Conservation (phyloP, 2,113 vertebrate species). For the Pheucticus melanocephalus region DNA sequence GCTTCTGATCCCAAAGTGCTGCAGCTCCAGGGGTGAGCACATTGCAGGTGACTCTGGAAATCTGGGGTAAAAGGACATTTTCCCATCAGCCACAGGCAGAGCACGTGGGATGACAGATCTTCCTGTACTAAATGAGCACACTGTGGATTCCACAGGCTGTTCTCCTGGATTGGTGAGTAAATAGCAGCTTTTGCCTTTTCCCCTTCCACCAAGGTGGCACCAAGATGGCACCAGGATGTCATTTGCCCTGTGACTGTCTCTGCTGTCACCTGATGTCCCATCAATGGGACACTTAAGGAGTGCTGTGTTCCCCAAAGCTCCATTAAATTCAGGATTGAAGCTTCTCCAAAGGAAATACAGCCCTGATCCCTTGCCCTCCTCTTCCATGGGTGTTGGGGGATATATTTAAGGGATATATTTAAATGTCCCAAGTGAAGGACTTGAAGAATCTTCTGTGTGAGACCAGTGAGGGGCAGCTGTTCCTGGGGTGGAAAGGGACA, state of each 20-base stretch:
- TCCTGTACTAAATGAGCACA: accelerated
- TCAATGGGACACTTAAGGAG: neutral
- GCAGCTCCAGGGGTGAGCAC: accelerated
- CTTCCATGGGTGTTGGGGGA: neutral
- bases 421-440: neutral
- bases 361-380: neutral
- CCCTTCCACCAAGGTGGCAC: neutral
- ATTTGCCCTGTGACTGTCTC: too few species aligned
- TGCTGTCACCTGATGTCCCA: neutral
- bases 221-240: too few species aligned
- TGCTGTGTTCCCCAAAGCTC: neutral
- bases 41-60: neutral
- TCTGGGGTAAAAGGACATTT: neutral
- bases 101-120: accelerated
- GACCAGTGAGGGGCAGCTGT: neutral
- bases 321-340: neutral
- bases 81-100: neutral
- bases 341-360: neutral
- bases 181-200: neutral
- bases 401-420: neutral
- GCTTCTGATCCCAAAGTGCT: neutral
- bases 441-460: neutral
- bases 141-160: neutral
- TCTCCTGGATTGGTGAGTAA: neutral
- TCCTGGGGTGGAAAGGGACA: neutral